These are phyloP conservation scores for Leucophenga varia DNA, from an alignment of 1,140 invertebrate species.

Conservation along the genomic window DNA sequence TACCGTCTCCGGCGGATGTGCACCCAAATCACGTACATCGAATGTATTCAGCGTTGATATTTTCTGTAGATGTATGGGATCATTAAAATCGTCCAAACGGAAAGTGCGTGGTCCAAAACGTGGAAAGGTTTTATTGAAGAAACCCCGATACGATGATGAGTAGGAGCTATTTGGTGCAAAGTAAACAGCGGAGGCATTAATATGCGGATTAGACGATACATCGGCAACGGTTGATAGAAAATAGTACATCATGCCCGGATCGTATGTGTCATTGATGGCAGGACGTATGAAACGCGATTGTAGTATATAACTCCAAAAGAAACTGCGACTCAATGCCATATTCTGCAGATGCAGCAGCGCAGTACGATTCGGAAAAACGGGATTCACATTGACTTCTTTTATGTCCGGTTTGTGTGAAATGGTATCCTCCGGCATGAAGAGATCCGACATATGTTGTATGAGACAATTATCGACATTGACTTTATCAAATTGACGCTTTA, in stretches of 20 bases:
- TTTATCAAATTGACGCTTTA: conserved; percentile 77
- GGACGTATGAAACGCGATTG: conserved; percentile 88
- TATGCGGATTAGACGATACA: conserved; percentile 86
- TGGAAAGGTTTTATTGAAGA: conserved; percentile 96
- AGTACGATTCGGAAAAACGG: conserved; percentile 92
- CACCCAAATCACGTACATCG: conserved; percentile 78
- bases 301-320: conserved; percentile 94
- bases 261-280: conserved; percentile 87
- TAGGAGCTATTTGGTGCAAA: conserved; percentile 94
- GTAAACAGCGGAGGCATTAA: conserved; percentile 93
- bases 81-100: conserved; percentile 89
- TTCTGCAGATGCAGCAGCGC: conserved; percentile 92
- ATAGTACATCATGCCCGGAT: conserved; percentile 98
- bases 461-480: conserved; percentile 84
- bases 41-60: conserved; percentile 91
- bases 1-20: conserved; percentile 69
- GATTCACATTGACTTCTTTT: conserved; percentile 93
- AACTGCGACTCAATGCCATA: conserved; percentile 90
- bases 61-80: conserved; percentile 88
- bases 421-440: conserved; percentile 79
- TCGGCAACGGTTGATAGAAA: conserved; percentile 94
- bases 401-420: conserved; percentile 92
- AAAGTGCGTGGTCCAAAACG: conserved; percentile 93
- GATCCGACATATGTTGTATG: conserved; percentile 79
- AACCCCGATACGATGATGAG: conserved; percentile 90